Conservation (phyloP, 35 echinoderm and acorn worm species). For the Patiria miniata region DNA sequence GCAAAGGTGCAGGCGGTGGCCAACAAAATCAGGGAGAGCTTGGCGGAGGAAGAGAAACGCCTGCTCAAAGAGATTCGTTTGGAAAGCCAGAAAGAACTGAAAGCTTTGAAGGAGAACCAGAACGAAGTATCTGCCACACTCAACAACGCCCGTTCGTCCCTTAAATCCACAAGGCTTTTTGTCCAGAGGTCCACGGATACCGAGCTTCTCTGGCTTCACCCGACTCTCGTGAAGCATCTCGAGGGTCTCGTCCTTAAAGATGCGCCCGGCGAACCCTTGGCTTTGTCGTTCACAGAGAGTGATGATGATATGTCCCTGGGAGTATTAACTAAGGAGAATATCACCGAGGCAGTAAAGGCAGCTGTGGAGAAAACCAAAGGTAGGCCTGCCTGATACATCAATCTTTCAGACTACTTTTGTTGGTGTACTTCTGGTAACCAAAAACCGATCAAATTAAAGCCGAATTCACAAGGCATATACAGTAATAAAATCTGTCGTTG, state of each 20-base stretch:
- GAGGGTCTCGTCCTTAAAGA: background rate
- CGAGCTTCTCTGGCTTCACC: constrained; percentile 1
- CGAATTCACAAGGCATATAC: too few relatives aligned
- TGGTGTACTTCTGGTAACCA: too few relatives aligned
- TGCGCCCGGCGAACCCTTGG: background rate
- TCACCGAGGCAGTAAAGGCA: background rate
- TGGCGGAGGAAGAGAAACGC: background rate
- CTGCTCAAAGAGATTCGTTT: background rate
- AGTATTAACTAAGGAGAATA: background rate
- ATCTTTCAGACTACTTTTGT: too few relatives aligned
- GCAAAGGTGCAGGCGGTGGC: background rate
- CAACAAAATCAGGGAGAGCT: background rate
- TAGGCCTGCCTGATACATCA: background rate
- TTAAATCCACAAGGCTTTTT: background rate
- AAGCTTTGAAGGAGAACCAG: background rate
- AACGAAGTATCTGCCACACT: background rate
- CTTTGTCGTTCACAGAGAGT: background rate
- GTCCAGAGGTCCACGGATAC: background rate
- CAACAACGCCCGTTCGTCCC: background rate
- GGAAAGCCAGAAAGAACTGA: background rate
- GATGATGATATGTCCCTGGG: background rate
- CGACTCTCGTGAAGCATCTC: background rate
- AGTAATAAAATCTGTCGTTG: too few relatives aligned
- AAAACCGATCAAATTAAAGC: too few relatives aligned
- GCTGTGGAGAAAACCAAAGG: background rate